Conservation (phyloP, 2,797 vertebrate genomes). For the Cynodonichthys magdalenae region DNA sequence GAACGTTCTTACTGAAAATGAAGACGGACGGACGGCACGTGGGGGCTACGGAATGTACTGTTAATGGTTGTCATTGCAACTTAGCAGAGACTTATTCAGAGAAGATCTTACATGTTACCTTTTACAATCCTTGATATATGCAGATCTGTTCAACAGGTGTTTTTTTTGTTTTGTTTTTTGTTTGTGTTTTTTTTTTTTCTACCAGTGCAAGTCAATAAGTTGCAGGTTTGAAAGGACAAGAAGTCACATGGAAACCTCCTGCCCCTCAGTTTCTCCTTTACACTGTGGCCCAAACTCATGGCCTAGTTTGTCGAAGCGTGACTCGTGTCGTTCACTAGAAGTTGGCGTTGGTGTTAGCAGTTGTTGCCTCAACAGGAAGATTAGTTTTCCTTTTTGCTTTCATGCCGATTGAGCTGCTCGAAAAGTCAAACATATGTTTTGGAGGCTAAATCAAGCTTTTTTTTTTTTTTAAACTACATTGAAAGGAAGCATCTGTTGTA, state of each 20-base stretch:
- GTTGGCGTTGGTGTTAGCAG: constrained; percentile 50
- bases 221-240: constrained; percentile 99
- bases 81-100: constrained; percentile 41
- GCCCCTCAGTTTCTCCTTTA: constrained; percentile 72
- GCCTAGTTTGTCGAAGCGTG: constrained; percentile 89
- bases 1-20: not conserved
- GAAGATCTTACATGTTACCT: constrained; percentile 75
- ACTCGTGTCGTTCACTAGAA: constrained; percentile 79
- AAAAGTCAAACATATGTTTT: constrained; percentile 22
- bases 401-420: constrained; percentile 53
- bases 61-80: constrained; percentile 36
- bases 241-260: constrained; percentile 77
- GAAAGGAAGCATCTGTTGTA: constrained; percentile 38
- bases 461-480: not conserved
- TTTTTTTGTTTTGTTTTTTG: constrained; percentile 57
- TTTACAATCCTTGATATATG: constrained; percentile 98
- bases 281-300: constrained; percentile 92
- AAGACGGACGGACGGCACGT: constrained; percentile 42
- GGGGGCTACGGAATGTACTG: constrained; percentile 71
- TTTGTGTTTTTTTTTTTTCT: too few species aligned
- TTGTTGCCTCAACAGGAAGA: constrained; percentile 47
- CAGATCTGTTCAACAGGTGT: constrained; percentile 98
- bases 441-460: constrained; percentile 14
- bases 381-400: constrained; percentile 47
- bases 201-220: constrained; percentile 93